A percentile compares a stretch with the other conserved stretches of the same genome.
Evolutionary conservation across 2,113 vertebrate species (phyloP).

Genomic region (Octodon degus): DNA sequence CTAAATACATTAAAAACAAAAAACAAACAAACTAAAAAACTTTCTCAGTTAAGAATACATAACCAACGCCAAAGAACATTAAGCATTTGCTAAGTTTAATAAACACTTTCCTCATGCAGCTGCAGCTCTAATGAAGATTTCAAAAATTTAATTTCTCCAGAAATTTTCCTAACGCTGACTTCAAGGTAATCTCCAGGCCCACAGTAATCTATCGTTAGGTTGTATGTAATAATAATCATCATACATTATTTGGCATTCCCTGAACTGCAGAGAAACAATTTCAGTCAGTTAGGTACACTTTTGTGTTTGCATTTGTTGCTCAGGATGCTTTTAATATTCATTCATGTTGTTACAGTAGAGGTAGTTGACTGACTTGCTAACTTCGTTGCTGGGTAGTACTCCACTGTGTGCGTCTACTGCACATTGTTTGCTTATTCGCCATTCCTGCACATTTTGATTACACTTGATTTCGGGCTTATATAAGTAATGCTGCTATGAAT

Average conservation of each 20-base stretch:
- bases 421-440: not conserved
- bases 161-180: not conserved
- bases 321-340: not conserved
- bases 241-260: not conserved
- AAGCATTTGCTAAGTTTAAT: not conserved
- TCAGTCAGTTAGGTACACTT: not conserved
- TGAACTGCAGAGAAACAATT: not conserved
- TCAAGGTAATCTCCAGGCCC: not conserved
- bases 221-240: not conserved
- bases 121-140: not conserved
- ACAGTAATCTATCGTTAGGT: not conserved
- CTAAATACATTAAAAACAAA: too few relatives aligned
- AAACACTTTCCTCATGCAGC: not conserved
- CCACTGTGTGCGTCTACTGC: not conserved
- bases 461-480: not conserved
- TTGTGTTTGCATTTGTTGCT: not conserved
- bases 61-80: not conserved
- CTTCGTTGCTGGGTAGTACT: not conserved
- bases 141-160: not conserved
- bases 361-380: not conserved
- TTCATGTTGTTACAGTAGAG: not conserved
- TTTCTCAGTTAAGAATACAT: not conserved
- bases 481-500: not conserved
- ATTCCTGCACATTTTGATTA: not conserved
- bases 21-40: too few relatives aligned